Evolutionary conservation across 2,797 vertebrate species (phyloP).

Genomic region (Chaetophractus vellerosus): DNA sequence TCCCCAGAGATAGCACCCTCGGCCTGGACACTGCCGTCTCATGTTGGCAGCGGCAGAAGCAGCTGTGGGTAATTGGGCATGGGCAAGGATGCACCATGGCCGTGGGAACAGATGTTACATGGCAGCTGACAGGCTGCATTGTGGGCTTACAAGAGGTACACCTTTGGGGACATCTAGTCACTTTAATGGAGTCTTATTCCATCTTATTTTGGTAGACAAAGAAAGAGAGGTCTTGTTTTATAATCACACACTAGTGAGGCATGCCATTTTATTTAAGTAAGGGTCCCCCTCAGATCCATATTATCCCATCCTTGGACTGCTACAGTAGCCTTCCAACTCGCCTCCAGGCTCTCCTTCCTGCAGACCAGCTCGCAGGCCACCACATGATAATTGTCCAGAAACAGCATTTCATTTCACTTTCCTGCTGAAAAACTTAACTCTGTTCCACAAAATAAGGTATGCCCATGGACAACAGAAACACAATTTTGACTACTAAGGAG

Average conservation of each 20-base stretch:
- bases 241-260: not conserved
- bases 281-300: not conserved
- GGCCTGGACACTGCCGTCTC: not conserved
- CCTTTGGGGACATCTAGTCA: not conserved
- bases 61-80: not conserved
- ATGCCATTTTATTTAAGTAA: not conserved
- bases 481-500: not conserved
- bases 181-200: not conserved
- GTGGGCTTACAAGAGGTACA: not conserved
- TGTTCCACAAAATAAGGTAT: not conserved
- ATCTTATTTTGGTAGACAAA: not conserved
- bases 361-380: not conserved
- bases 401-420: not conserved
- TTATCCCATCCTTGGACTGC: not conserved
- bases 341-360: not conserved
- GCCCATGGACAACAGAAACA: constrained; percentile 26
- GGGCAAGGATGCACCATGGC: not conserved
- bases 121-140: not conserved
- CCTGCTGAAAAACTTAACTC: constrained; percentile 17
- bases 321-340: not conserved
- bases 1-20: no score
- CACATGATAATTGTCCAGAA: not conserved
- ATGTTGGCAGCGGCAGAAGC: not conserved
- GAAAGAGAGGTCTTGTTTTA: not conserved
- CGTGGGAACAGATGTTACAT: not conserved